phyloP scores from a whole-genome alignment of 1,140 invertebrate species.

The Penaeus japonicus region DNA sequence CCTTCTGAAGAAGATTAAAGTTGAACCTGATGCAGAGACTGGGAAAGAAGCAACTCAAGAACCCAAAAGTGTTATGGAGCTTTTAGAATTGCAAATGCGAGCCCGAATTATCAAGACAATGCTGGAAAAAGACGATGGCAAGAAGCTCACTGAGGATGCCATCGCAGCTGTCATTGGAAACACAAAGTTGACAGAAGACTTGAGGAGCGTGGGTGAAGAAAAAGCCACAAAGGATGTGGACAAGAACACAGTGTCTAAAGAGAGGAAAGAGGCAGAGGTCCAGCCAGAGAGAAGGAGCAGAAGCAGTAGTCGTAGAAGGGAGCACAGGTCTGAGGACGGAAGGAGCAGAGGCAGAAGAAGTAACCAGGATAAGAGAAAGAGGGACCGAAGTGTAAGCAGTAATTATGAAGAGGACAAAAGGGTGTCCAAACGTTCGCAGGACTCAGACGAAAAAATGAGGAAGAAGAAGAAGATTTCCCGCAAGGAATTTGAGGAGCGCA shows the following conservation, averaged over 20 bases:
- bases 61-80: constrained; percentile 64
- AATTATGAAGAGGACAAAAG: constrained; percentile 26
- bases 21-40: constrained; percentile 24
- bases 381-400: not conserved
- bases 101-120: constrained; percentile 67
- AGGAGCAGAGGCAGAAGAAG: not conserved
- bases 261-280: constrained; percentile 20
- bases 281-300: not conserved
- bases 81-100: constrained; percentile 67
- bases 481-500: constrained; percentile 57
- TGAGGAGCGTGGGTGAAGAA: not conserved
- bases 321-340: not conserved
- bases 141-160: constrained; percentile 33
- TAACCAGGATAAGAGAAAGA: not conserved
- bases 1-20: constrained; percentile 40
- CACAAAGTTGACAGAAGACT: constrained; percentile 15
- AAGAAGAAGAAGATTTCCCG: constrained; percentile 58
- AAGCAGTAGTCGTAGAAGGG: constrained; percentile 15
- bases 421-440: not conserved
- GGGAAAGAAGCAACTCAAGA: not conserved
- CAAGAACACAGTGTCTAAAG: constrained; percentile 7
- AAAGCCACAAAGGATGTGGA: not conserved
- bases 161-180: constrained; percentile 33
- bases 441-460: constrained; percentile 60
- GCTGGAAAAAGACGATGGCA: constrained; percentile 61